Percentiles rank a stretch among this genome's conserved stretches.
These are phyloP conservation scores for Antheraea assamensis DNA, from an alignment of 2,888 invertebrate genomes.

Conservation along the genomic window DNA sequence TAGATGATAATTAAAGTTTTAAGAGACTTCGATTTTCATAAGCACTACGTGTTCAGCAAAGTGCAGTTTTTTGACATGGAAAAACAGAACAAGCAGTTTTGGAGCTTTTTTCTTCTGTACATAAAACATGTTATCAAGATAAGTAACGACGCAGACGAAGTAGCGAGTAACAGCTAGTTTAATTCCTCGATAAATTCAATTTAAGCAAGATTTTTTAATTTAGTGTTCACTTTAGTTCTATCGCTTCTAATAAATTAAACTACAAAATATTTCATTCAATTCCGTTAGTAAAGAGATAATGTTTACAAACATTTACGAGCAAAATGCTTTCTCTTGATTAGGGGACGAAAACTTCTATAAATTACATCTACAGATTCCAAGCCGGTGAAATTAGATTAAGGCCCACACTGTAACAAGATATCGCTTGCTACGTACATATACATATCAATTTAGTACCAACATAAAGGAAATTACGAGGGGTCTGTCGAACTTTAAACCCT, in stretches of 20 bases:
- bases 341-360: conserved; percentile 32
- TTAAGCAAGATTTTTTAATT: not conserved
- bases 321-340: conserved; percentile 28
- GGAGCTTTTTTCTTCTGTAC: too few species aligned
- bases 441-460: conserved; percentile 34
- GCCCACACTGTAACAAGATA: conserved; percentile 20
- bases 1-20: too few species aligned
- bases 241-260: not conserved
- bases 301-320: conserved; percentile 11
- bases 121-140: too few species aligned
- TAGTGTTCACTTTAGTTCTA: not conserved
- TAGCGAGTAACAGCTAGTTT: too few species aligned
- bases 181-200: not conserved
- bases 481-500: conserved; percentile 43
- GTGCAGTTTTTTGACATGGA: too few species aligned
- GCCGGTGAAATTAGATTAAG: conserved; percentile 37
- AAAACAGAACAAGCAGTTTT: too few species aligned
- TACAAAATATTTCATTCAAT: not conserved
- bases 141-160: too few species aligned
- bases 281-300: not conserved
- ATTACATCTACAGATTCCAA: conserved; percentile 28
- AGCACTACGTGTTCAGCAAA: too few species aligned
- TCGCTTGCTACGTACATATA: conserved; percentile 28
- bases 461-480: conserved; percentile 38
- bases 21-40: too few species aligned